phyloP scores from a whole-genome alignment of 2,888 invertebrate genomes.

The Meliscaeva auricollis region DNA sequence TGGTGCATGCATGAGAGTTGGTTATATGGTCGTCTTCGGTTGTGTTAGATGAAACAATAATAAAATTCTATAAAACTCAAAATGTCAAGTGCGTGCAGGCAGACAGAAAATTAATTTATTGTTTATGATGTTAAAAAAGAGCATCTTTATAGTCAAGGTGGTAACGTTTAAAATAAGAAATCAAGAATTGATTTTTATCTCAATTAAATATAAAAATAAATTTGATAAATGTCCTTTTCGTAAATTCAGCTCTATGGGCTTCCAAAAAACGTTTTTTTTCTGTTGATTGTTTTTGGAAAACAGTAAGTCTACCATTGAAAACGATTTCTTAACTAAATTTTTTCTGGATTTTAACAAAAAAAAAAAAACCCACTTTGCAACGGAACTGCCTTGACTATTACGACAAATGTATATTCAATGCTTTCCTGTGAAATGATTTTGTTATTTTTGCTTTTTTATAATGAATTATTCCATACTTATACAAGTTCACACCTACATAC shows the following conservation, averaged over 20 bases:
- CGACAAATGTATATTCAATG: constrained; percentile 9
- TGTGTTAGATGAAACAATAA: constrained; percentile 20
- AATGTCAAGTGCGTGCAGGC: constrained; percentile 51
- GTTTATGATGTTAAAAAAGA: neutral
- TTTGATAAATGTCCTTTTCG: too few relatives aligned
- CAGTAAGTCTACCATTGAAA: too few relatives aligned
- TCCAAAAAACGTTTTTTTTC: too few relatives aligned
- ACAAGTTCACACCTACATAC: too few relatives aligned
- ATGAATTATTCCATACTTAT: constrained; percentile 68
- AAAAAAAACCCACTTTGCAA: too few relatives aligned
- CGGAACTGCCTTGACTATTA: neutral
- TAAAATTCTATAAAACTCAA: neutral
- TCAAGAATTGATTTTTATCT: too few relatives aligned
- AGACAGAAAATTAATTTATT: neutral
- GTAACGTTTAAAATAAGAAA: neutral
- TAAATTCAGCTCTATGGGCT: too few relatives aligned
- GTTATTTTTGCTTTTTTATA: constrained; percentile 21
- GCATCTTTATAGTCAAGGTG: neutral
- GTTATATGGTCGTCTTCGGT: constrained; percentile 3
- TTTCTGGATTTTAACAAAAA: too few relatives aligned
- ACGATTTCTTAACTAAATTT: too few relatives aligned
- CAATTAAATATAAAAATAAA: too few relatives aligned
- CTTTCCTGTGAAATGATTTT: constrained; percentile 42
- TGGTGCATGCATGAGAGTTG: constrained; percentile 41
- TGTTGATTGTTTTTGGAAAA: too few relatives aligned